Base-by-base conservation (phyloP, 64 coral and sea anemone genomes). In the Cladopsammia gracilis region DNA sequence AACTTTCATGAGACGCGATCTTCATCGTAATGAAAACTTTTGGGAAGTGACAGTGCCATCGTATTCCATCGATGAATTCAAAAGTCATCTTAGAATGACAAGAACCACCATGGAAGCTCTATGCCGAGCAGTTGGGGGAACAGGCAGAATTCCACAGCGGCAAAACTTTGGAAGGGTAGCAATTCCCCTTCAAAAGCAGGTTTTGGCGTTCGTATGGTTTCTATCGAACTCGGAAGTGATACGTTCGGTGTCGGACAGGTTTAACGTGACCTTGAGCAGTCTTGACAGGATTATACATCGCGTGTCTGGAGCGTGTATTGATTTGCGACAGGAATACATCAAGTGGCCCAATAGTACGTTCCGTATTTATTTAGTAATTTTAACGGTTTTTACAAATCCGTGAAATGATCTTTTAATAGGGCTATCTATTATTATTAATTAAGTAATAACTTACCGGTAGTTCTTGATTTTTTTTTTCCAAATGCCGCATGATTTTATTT, bases 191-290 rank as follows among this genome's bases (percentile, higher is more conserved):
- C 23, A 81, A 3, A 81, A 80, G 45, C 88, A 90, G 57, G 88
- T 90, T n/a, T 90, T 71, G 48, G 76, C 58, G 46, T 90, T 90
- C 57, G 10, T 81, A 25, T 90, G 76, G 75, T 81, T 90, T 70
- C 70, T 90, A 5, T 50, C 88, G 1, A 81, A 88, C 48, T 44
- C 54, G 12, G 85, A 87, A 81, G 88, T 90, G 3, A 90, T 90
- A 46, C 52, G 76, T 34, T 90, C 76, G 1, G 73, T 76, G 47
- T 90, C 56, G 10, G 88, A 66, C 24, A 90, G 74, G 15, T 45
- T 90, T 23, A 61, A 90, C 22, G 46, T 90, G 15, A 90, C 88
- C 13, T 70, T 81, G 59, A 89, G 87, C 58, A 78, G 87, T 49
- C 53, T 89, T 52, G 49, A 78, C 45, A 89, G 87, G 54, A 58